A percentile compares a stretch with the other conserved stretches of the same genome.
phyloP scores from a whole-genome alignment of 2,888 invertebrate genomes.

The Agonopterix arenella region DNA sequence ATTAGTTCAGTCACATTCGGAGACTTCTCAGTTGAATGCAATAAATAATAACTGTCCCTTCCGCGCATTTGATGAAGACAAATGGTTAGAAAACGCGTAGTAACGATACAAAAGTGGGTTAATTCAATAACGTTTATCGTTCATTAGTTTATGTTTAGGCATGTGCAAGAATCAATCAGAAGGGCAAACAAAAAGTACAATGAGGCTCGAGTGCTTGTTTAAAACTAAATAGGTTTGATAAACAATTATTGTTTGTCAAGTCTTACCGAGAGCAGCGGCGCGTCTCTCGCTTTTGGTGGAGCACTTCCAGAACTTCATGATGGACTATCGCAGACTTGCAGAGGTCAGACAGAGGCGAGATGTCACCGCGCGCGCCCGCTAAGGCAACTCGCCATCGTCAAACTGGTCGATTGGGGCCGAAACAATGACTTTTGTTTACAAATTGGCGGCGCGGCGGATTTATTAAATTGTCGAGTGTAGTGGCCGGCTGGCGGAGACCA shows the following conservation, averaged over 20 bases:
- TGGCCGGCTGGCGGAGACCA: conserved; percentile 44
- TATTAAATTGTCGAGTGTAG: conserved; percentile 60
- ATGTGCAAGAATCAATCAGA: conserved; percentile 1
- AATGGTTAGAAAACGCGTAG: conserved; percentile 30
- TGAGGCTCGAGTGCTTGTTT: no score
- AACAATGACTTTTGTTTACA: conserved; percentile 76
- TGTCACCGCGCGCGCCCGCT: conserved; percentile 49
- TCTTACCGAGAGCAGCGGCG: conserved; percentile 43
- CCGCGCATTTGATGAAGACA: conserved; percentile 30
- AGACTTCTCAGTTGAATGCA: no score
- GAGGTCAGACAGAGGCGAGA: conserved; percentile 32
- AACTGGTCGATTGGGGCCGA: conserved; percentile 61
- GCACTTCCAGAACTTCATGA: conserved; percentile 72
- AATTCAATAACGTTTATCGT: conserved; percentile 21
- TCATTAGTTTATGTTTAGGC: conserved; percentile 1
- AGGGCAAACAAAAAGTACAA: not conserved
- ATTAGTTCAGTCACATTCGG: no score
- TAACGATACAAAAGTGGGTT: conserved; percentile 25
- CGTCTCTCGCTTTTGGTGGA: conserved; percentile 46
- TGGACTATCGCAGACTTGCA: conserved; percentile 13
- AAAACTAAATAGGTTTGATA: no score
- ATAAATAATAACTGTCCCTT: conserved; percentile 15
- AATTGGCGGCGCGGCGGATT: conserved; percentile 57
- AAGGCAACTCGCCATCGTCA: conserved; percentile 55
- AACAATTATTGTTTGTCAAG: not conserved